These are phyloP conservation scores for Aphodius granarius DNA, from an alignment of 2,888 invertebrate species.

Conservation along the genomic window DNA sequence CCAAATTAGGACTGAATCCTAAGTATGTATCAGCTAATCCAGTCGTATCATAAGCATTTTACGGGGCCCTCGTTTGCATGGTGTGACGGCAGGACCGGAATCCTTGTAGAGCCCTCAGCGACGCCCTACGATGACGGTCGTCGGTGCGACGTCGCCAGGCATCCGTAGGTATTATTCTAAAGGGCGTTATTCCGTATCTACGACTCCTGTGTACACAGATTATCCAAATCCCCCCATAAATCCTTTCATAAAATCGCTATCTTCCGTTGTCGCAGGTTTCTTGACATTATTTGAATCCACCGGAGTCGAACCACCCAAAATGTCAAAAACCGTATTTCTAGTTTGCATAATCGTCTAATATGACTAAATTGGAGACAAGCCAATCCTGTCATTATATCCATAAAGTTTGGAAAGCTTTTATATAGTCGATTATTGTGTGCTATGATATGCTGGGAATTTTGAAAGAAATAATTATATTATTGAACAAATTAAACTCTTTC, in stretches of 20 bases:
- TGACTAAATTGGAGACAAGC: no score
- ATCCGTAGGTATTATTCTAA: conserved; percentile 37
- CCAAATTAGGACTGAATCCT: conserved; percentile 22
- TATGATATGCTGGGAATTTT: no score
- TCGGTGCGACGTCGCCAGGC: conserved; percentile 18
- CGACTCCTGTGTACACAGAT: conserved; percentile 46
- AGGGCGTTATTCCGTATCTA: conserved; percentile 38
- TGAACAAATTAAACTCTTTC: no score
- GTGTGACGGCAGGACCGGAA: conserved; percentile 29
- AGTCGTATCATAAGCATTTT: conserved; percentile 42
- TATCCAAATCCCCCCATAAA: conserved; percentile 46
- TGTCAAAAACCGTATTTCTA: not conserved
- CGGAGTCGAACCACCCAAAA: not conserved
- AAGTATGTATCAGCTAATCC: conserved; percentile 34
- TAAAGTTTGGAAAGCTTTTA: no score
- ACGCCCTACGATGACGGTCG: not conserved
- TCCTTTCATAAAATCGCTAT: conserved; percentile 48
- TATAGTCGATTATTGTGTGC: no score
- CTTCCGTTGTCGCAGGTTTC: conserved; percentile 40
- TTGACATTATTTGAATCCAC: conserved; percentile 21
- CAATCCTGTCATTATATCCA: no score
- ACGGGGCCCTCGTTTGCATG: conserved; percentile 26
- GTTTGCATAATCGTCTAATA: not conserved
- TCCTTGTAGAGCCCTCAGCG: not conserved
- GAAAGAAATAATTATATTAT: no score